Evolutionary conservation across 2,888 invertebrate species (phyloP), one percentile per base, ranked within the genome.

Genomic region (Pyralis farinalis): DNA sequence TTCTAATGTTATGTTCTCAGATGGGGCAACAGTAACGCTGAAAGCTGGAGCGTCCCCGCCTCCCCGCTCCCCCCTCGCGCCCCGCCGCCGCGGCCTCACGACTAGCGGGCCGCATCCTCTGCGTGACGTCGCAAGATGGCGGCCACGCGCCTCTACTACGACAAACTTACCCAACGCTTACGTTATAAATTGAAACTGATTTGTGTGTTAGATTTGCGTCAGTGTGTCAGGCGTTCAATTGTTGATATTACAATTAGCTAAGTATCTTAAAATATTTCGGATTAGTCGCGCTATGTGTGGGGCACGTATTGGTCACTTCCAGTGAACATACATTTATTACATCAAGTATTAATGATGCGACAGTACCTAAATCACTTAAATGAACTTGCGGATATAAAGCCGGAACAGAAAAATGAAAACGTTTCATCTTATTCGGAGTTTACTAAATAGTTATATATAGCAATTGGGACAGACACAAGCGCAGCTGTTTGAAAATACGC

Each of bases 21-120:
- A 60, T 88, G 88, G 85, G 82, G 80, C 34, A 71, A 63, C 38
- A 72, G 80, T 36, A 71, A 63, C 37, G 73, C 71, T 42, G 89
- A 89, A 70, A 88, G 87, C 50, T 87, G 88, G 87, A 89, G 88
- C 58, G 79, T 87, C 59, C 90, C 90, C 40, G 86, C 80, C 44
- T 89, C 89, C 8, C 90, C 90, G 31, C 78, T 89, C 40, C 90
- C 90, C 22, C 87, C 89, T 36, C 84, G 88, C 52, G 86, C 87
- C 37, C 86, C 86, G 25, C 84, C 83, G 22, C 80, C 81, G 70
- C 79, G 83, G 28, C 83, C 85, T 55, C 53, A 81, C 38, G 83
- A 82, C 74, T 84, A 84, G 77, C 74, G 56, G 33, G 10, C 10
- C n/a, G 12, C 12, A 11, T 1, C 1, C 31, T 8, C 11, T n/a